A percentile compares a stretch with the other conserved stretches of the same genome.
Conservation (phyloP, 2,113 vertebrate species). For the Callopanchax toddi region DNA sequence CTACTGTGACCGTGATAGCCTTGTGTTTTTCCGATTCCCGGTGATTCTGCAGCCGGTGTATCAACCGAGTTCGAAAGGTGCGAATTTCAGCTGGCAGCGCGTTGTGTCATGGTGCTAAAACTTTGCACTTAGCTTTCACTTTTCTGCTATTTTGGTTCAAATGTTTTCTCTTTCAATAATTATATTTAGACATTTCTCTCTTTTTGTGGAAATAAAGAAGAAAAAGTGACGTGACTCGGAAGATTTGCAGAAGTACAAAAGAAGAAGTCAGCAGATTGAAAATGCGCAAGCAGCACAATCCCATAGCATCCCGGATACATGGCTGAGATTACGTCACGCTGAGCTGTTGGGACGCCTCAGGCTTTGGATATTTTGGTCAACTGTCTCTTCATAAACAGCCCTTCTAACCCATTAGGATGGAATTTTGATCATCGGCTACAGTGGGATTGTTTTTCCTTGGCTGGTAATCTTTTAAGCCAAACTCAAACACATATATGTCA, state of each 20-base stretch:
- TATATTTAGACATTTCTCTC: slow-evolving; percentile 36
- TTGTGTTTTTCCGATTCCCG: slow-evolving; percentile 39
- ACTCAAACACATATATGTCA: slow-evolving; percentile 23
- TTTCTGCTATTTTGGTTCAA: slow-evolving; percentile 45
- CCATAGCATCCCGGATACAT: slow-evolving; percentile 19
- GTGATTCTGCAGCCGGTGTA: slow-evolving; percentile 1
- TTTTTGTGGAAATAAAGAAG: slow-evolving; percentile 40
- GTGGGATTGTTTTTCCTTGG: slow-evolving; percentile 45
- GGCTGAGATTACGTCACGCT: not conserved
- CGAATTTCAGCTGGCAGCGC: slow-evolving; percentile 25
- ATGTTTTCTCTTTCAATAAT: slow-evolving; percentile 43
- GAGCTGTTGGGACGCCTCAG: slow-evolving; percentile 13
- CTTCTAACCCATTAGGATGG: slow-evolving; percentile 43
- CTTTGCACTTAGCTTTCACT: slow-evolving; percentile 15
- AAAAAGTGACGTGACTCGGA: slow-evolving; percentile 2
- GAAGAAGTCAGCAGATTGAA: not conserved
- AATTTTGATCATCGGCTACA: slow-evolving; percentile 47
- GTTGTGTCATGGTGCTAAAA: slow-evolving; percentile 27
- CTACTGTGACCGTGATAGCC: slow-evolving; percentile 41
- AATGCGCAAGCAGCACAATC: slow-evolving; percentile 27
- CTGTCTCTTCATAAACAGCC: slow-evolving; percentile 41
- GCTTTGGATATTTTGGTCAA: slow-evolving; percentile 46
- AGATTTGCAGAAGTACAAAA: slow-evolving; percentile 17
- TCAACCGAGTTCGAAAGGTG: slow-evolving; percentile 36
- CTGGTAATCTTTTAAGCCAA: slow-evolving; percentile 54